These are phyloP conservation scores for Elanus axillaris DNA, from an alignment of 2,113 vertebrate species.

Conservation along the genomic window DNA sequence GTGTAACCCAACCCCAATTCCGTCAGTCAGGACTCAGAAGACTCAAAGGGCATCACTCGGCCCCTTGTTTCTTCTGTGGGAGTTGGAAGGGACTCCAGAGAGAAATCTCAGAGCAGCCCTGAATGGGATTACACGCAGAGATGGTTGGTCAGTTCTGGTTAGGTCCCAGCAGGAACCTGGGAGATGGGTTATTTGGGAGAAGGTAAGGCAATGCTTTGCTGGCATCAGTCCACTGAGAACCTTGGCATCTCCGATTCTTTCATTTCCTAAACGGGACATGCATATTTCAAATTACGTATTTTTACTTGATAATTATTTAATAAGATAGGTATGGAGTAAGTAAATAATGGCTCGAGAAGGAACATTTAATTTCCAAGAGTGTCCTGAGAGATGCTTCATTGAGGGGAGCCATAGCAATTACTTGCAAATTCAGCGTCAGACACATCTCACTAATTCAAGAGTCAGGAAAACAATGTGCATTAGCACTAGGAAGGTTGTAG, in stretches of 20 bases:
- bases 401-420: constrained; percentile 46
- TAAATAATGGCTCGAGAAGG: constrained; percentile 43
- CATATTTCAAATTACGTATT: constrained; percentile 25
- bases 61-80: neutral
- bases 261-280: neutral
- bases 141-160: neutral
- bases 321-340: constrained; percentile 40
- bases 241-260: neutral
- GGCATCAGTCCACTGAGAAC: neutral
- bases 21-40: neutral
- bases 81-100: neutral
- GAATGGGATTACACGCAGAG: neutral
- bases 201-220: neutral
- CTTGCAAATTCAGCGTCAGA: constrained; percentile 46
- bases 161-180: neutral
- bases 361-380: constrained; percentile 59
- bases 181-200: neutral
- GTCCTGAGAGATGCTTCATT: constrained; percentile 52
- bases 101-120: neutral
- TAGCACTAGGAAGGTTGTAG: neutral
- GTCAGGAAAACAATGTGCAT: neutral
- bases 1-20: neutral
- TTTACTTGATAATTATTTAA: constrained; percentile 57
- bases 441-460: constrained; percentile 38
- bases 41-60: neutral